These are phyloP conservation scores for Watsonalla cultraria DNA, from an alignment of 2,888 invertebrate genomes.

Conservation along the genomic window DNA sequence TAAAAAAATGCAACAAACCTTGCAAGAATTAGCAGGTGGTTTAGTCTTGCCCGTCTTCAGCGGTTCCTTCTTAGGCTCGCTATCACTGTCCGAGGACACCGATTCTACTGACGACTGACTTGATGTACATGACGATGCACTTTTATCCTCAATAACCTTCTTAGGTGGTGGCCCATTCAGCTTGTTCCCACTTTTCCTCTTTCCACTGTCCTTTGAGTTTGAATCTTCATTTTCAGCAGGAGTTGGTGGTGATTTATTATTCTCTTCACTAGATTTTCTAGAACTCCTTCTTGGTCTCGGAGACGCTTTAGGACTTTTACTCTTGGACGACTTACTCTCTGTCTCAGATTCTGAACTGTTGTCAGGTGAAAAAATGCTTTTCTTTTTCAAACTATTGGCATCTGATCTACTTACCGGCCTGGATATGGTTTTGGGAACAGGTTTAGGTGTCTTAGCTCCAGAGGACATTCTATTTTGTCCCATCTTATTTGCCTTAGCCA, in stretches of 20 bases:
- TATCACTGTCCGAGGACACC: slow-evolving; percentile 66
- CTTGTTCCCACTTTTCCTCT: slow-evolving; percentile 53
- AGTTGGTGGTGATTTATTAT: slow-evolving; percentile 40
- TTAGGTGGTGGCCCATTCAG: slow-evolving; percentile 66
- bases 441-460: slow-evolving; percentile 66
- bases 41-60: slow-evolving; percentile 60
- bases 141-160: slow-evolving; percentile 58
- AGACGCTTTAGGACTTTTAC: slow-evolving; percentile 51
- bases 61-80: slow-evolving; percentile 58
- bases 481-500: slow-evolving; percentile 72
- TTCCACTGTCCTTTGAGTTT: slow-evolving; percentile 49
- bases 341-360: slow-evolving; percentile 76
- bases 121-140: slow-evolving; percentile 65
- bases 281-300: slow-evolving; percentile 49
- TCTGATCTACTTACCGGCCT: slow-evolving; percentile 46
- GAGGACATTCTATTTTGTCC: slow-evolving; percentile 35
- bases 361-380: slow-evolving; percentile 90
- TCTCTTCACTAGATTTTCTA: slow-evolving; percentile 63
- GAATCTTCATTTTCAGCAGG: slow-evolving; percentile 54
- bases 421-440: slow-evolving; percentile 54
- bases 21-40: slow-evolving; percentile 41
- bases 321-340: slow-evolving; percentile 38
- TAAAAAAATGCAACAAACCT: slow-evolving; percentile 35
- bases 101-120: slow-evolving; percentile 70
- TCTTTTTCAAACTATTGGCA: slow-evolving; percentile 77